Evolutionary conservation across 1,140 invertebrate species (phyloP), one percentile per base, ranked within the genome.

Genomic region (Palaemon carinicauda): DNA sequence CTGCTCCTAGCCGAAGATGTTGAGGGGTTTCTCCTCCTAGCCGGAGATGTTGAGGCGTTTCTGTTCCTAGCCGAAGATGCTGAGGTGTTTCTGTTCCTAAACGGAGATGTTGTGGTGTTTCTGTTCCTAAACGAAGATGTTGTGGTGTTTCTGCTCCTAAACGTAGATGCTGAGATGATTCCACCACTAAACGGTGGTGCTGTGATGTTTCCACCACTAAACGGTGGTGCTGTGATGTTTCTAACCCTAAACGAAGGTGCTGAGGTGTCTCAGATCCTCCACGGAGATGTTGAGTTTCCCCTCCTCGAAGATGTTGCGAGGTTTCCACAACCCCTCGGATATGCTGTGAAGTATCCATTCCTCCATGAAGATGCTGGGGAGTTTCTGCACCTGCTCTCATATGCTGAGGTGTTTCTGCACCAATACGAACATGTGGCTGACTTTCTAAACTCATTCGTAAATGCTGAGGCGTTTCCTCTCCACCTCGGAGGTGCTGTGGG

Each of bases 21-120:
- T 82, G 81, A n/a, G 81, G 81, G 5, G 82, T 84, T 27, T 84
- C 82, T 41, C 73, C 51, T 50, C 82, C 69, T 21, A 77, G n/a
- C 29, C 74, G 71, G n/a, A 84, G 5, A 27, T 78, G 82, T 24
- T 84, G 82, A 21, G 53, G 54, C 50, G 82, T 77, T 65, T 84
- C 82, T 4, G 73, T 53, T 27, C 73, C 74, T n/a, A 75, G 12
- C 65, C 53, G 82, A 5, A 77, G n/a, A 29, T 84, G 82, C 29
- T 82, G 81, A 51, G 81, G 65, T 17, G 81, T 82, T 31, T 82
- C 81, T 53, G 65, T 50, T 14, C 71, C 74, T 14, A 24, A 19
- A 19, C 52, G 73, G 7, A 84, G 27, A 73, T 84, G 82, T 29
- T 78, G 82, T 17, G 82, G 52, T 10, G 73, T 60, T 17, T 84